phyloP scores from a whole-genome alignment of 2,888 invertebrate species.

The Pseudoips prasinana region DNA sequence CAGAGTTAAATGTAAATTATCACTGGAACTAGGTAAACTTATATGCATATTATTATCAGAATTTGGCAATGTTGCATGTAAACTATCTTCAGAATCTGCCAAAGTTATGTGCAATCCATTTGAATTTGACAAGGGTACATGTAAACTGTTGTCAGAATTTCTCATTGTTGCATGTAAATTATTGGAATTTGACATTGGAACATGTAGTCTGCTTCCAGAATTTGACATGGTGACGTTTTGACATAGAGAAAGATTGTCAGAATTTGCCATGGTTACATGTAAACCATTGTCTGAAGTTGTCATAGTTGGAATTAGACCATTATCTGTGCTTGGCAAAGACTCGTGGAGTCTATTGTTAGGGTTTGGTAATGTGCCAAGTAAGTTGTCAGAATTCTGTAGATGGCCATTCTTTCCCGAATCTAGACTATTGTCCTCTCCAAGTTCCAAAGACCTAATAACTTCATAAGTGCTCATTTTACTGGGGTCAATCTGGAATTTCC shows the following conservation, averaged over 20 bases:
- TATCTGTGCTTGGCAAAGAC: constrained; percentile 12
- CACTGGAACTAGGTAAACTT: constrained; percentile 11
- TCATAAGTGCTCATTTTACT: constrained; percentile 63
- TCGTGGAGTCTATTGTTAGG: constrained; percentile 7
- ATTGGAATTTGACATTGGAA: constrained; percentile 1
- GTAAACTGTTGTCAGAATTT: constrained; percentile 1
- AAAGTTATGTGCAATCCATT: constrained; percentile 9
- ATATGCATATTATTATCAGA: constrained; percentile 18
- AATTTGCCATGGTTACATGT: constrained; percentile 15
- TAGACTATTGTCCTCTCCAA: constrained; percentile 24
- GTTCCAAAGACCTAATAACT: constrained; percentile 54
- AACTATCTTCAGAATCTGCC: constrained; percentile 15
- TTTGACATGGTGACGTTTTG: not conserved
- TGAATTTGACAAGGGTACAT: constrained; percentile 2
- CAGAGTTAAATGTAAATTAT: constrained; percentile 17
- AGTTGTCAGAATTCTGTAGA: not conserved
- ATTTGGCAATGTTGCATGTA: constrained; percentile 20
- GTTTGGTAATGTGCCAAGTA: constrained; percentile 3
- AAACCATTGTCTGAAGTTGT: constrained; percentile 8
- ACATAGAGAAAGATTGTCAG: not conserved
- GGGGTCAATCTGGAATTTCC: constrained; percentile 69
- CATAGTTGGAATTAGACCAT: constrained; percentile 15
- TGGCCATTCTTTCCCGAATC: not conserved
- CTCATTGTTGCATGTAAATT: constrained; percentile 13
- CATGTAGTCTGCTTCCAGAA: constrained; percentile 1